A percentile compares a stretch with the other conserved stretches of the same genome.
Conservation (phyloP, 2,888 invertebrate species). For the Mystacides longicornis region DNA sequence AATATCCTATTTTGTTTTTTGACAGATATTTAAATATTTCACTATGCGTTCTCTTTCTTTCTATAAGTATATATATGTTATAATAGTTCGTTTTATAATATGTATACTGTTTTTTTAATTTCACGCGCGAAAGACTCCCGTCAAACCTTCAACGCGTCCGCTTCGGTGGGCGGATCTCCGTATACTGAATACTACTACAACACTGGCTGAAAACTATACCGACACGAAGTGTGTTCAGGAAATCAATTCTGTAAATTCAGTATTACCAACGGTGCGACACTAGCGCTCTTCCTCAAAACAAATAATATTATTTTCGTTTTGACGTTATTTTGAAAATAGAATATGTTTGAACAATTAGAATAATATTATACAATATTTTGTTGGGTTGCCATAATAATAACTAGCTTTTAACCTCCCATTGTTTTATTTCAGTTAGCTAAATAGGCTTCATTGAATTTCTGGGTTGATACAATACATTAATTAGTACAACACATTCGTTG, state of each 20-base stretch:
- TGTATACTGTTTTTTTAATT: constrained; percentile 8
- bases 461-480: too few relatives aligned
- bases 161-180: constrained; percentile 19
- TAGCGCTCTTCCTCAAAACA: not conserved
- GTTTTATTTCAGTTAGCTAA: too few relatives aligned
- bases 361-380: not conserved
- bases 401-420: too few relatives aligned
- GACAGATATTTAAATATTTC: too few relatives aligned
- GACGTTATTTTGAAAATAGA: not conserved
- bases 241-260: constrained; percentile 1
- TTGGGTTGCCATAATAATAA: too few relatives aligned
- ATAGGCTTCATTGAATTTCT: too few relatives aligned
- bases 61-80: not conserved
- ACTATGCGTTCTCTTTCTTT: not conserved
- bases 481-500: too few relatives aligned
- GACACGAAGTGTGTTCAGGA: not conserved
- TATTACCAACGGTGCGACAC: constrained; percentile 1
- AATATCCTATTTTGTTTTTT: not conserved
- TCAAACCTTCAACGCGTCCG: constrained; percentile 8
- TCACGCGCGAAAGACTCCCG: constrained; percentile 6
- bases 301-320: not conserved
- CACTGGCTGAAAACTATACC: constrained; percentile 3
- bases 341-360: not conserved
- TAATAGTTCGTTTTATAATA: not conserved
- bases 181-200: constrained; percentile 9